These are phyloP conservation scores for Deroptyus accipitrinus DNA, from an alignment of 2,113 vertebrate genomes.

Conservation along the genomic window DNA sequence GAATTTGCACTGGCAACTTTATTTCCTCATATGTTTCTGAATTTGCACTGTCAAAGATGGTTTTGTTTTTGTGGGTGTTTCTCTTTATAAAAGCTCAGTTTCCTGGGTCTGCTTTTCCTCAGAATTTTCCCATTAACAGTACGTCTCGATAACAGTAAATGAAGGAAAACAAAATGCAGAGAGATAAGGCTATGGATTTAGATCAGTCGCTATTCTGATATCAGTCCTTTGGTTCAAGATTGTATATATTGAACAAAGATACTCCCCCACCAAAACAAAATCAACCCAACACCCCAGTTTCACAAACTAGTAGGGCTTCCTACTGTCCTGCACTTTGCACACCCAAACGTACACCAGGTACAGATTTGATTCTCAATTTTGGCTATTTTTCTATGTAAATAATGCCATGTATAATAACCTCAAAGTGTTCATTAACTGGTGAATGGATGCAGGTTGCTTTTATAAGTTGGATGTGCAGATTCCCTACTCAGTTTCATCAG, in stretches of 20 bases:
- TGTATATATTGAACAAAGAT: background rate
- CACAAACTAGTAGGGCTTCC: background rate
- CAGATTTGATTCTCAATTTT: background rate
- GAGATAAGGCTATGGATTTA: background rate
- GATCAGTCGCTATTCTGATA: background rate
- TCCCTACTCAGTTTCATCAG: background rate
- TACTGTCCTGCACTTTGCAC: background rate
- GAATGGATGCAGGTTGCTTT: background rate
- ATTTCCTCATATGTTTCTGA: background rate
- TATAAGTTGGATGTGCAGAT: background rate
- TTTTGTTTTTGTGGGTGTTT: background rate
- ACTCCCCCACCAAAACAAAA: background rate
- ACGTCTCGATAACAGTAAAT: background rate
- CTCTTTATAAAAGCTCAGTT: background rate
- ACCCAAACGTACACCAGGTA: background rate
- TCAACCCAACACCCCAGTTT: background rate
- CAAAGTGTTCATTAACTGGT: background rate
- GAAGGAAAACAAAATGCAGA: background rate
- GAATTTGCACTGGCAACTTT: background rate
- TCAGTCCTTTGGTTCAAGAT: background rate
- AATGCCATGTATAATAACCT: background rate
- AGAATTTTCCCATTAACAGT: background rate
- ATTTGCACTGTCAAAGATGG: background rate
- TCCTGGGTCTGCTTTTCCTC: background rate
- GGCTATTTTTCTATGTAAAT: background rate